These are phyloP conservation scores for Nephrotoma flavescens DNA, from an alignment of 2,888 invertebrate species.

Conservation along the genomic window DNA sequence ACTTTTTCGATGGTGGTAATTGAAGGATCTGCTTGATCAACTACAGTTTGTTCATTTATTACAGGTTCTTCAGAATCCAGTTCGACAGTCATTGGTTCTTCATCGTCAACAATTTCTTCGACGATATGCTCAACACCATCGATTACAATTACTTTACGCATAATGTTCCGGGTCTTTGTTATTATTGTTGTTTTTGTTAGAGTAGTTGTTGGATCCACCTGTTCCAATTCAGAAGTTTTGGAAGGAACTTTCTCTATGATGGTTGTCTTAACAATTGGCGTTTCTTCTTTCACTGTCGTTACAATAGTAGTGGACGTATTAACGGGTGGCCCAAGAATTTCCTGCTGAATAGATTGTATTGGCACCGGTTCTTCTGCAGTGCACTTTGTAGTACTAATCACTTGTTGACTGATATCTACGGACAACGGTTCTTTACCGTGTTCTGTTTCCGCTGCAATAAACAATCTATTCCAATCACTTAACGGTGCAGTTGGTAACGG, in stretches of 20 bases:
- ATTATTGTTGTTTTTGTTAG: slow-evolving; percentile 65
- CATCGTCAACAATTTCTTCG: slow-evolving; percentile 67
- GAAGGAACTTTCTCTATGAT: slow-evolving; percentile 44
- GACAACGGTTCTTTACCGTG: not conserved
- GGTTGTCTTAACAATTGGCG: slow-evolving; percentile 52
- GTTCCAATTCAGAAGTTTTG: slow-evolving; percentile 42
- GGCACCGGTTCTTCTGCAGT: not conserved
- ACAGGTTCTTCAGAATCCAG: slow-evolving; percentile 17
- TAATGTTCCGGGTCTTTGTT: slow-evolving; percentile 56
- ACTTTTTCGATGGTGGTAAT: slow-evolving; percentile 74
- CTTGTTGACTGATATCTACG: not conserved
- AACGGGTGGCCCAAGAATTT: not conserved
- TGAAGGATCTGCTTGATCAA: slow-evolving; percentile 33
- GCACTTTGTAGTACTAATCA: not conserved
- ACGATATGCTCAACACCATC: slow-evolving; percentile 72
- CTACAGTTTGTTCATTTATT: slow-evolving; percentile 22
- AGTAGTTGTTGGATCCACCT: slow-evolving; percentile 63
- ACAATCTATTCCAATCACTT: not conserved
- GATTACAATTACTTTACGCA: slow-evolving; percentile 59
- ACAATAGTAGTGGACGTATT: not conserved
- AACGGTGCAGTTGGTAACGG: not conserved
- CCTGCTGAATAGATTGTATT: not conserved
- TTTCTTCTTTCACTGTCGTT: not conserved
- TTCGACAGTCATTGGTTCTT: slow-evolving; percentile 17
- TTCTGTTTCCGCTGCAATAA: not conserved